Conservation (phyloP, 2,888 invertebrate species). For the Erebia epiphron region DNA sequence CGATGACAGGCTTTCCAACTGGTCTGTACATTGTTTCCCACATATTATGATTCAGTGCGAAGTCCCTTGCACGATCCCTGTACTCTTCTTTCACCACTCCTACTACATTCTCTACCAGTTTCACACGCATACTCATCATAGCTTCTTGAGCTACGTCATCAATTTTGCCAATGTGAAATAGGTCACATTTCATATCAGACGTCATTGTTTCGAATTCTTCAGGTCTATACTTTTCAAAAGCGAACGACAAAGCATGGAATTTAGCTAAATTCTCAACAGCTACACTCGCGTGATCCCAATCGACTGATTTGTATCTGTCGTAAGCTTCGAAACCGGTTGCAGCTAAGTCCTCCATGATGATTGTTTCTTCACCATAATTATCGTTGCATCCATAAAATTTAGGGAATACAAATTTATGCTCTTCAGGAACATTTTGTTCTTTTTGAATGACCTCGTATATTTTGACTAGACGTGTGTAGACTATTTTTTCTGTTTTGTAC, state of each 20-base stretch:
- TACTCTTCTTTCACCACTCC: constrained; percentile 47
- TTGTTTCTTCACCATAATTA: constrained; percentile 50
- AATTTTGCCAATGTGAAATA: background rate
- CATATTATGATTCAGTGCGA: constrained; percentile 34
- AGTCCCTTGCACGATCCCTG: constrained; percentile 44
- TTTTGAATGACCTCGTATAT: constrained; percentile 51
- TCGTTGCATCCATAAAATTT: constrained; percentile 54
- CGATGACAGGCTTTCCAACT: constrained; percentile 47
- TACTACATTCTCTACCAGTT: constrained; percentile 41
- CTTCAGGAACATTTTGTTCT: constrained; percentile 45
- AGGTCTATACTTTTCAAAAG: constrained; percentile 48
- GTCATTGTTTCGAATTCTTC: constrained; percentile 52
- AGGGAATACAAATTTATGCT: constrained; percentile 51
- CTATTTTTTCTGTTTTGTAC: constrained; percentile 53
- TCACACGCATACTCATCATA: constrained; percentile 34
- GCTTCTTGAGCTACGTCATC: constrained; percentile 26
- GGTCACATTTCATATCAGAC: constrained; percentile 39
- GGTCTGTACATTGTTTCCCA: constrained; percentile 42
- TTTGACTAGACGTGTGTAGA: constrained; percentile 52
- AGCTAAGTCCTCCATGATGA: constrained; percentile 62
- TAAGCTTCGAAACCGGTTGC: constrained; percentile 52
- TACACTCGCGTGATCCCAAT: constrained; percentile 58
- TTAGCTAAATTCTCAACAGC: constrained; percentile 59
- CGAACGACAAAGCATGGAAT: constrained; percentile 67
- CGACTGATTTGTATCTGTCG: constrained; percentile 55